phyloP scores from a whole-genome alignment of 1,140 invertebrate species.

The Stegodyphus mimosarum region DNA sequence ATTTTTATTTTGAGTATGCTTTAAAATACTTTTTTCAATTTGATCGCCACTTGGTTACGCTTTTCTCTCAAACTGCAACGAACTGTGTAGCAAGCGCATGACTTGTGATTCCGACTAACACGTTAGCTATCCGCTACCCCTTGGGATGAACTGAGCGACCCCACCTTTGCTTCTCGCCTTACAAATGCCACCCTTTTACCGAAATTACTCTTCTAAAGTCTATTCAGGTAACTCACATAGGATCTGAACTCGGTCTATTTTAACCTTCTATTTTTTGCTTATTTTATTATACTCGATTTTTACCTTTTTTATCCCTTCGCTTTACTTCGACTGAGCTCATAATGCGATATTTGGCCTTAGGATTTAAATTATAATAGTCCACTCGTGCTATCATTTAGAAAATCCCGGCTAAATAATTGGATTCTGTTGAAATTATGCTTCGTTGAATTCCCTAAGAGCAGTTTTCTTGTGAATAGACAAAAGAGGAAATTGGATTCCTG shows the following conservation, averaged over 20 bases:
- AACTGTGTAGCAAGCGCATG: too few relatives aligned
- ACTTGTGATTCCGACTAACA: neutral
- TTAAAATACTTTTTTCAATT: too few relatives aligned
- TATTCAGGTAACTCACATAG: slow-evolving; percentile 25
- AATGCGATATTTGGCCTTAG: neutral
- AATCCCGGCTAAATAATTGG: slow-evolving; percentile 59
- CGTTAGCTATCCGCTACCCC: neutral
- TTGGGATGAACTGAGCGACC: neutral
- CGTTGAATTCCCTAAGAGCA: slow-evolving; percentile 5
- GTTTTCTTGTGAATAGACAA: slow-evolving; percentile 43
- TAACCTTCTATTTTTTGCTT: neutral
- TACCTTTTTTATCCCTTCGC: neutral
- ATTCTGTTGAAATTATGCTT: slow-evolving; percentile 32
- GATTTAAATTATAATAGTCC: slow-evolving; percentile 55
- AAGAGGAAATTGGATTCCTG: slow-evolving; percentile 49
- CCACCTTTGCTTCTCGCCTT: neutral
- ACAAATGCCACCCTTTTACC: slow-evolving; percentile 35
- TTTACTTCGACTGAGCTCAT: neutral
- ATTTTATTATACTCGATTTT: neutral
- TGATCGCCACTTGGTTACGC: too few relatives aligned
- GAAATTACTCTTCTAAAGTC: slow-evolving; percentile 43
- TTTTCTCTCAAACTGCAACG: too few relatives aligned
- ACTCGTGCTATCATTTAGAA: slow-evolving; percentile 41
- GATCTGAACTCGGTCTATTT: neutral
- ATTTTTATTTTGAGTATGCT: too few relatives aligned